These are phyloP conservation scores for Pygoscelis adeliae DNA, from an alignment of 2,113 vertebrate species.

Conservation along the genomic window DNA sequence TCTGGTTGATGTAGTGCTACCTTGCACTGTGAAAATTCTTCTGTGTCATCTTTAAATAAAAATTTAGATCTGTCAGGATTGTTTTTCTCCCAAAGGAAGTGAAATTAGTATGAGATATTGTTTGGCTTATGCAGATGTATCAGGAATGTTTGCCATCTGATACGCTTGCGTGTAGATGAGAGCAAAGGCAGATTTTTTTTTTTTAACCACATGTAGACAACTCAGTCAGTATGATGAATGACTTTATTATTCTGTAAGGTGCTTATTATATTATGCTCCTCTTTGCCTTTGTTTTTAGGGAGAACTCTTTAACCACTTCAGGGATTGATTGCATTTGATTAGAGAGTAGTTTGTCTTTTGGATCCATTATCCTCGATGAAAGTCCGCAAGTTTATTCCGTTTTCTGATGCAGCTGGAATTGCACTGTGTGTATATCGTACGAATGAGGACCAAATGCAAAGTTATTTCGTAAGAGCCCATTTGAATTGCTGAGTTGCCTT, in stretches of 20 bases:
- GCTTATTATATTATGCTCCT: conserved; percentile 26
- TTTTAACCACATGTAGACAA: background rate
- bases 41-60: background rate
- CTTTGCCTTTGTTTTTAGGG: conserved; percentile 37
- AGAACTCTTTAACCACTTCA: conserved; percentile 47
- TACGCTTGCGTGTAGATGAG: background rate
- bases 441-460: background rate
- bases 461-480: background rate
- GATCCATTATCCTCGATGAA: background rate
- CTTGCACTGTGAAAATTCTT: background rate
- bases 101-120: background rate
- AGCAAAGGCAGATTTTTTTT: background rate
- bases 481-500: background rate
- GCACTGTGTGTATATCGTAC: background rate
- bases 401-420: background rate
- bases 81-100: background rate
- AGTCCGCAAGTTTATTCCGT: background rate
- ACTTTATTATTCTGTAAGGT: conserved; percentile 44
- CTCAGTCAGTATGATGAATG: conserved; percentile 20
- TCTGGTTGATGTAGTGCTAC: background rate
- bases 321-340: conserved; percentile 45
- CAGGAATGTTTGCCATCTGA: background rate
- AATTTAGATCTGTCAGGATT: background rate
- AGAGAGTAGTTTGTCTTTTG: conserved; percentile 17
- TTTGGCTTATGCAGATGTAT: background rate